Conservation (phyloP, 1,140 invertebrate species). For the Propsilocerus akamusi region DNA sequence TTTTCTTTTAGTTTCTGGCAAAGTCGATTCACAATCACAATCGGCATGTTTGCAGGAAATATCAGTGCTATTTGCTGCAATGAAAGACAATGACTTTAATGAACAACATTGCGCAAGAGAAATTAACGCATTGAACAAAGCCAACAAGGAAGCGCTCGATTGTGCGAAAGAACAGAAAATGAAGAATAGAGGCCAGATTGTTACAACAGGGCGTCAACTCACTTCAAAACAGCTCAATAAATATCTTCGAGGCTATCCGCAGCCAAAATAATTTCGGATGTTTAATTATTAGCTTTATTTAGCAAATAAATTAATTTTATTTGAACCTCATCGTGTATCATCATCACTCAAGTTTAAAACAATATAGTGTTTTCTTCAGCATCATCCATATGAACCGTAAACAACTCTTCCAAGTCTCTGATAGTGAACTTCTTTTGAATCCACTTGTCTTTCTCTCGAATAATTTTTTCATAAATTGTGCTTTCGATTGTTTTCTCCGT, state of each 20-base stretch:
- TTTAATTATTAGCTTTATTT: too few relatives aligned
- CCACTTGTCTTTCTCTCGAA: not conserved
- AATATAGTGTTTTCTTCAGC: too few relatives aligned
- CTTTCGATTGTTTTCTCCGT: constrained; percentile 52
- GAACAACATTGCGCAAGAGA: constrained; percentile 21
- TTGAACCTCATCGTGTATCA: too few relatives aligned
- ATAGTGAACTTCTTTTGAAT: not conserved
- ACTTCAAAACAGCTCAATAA: constrained; percentile 2
- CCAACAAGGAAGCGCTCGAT: constrained; percentile 6
- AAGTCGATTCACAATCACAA: constrained; percentile 11
- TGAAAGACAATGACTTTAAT: constrained; percentile 24
- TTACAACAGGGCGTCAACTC: not conserved
- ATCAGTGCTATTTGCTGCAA: constrained; percentile 24
- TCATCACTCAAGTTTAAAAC: too few relatives aligned
- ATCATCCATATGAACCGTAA: not conserved
- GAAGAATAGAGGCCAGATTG: not conserved
- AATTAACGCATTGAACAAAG: constrained; percentile 15
- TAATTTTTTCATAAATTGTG: constrained; percentile 28
- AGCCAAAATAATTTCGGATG: too few relatives aligned
- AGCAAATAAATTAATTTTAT: too few relatives aligned
- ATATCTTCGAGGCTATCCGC: not conserved
- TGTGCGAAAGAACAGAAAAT: constrained; percentile 13
- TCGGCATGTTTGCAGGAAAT: constrained; percentile 27
- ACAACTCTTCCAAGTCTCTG: not conserved
- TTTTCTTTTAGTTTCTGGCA: not conserved